Evolutionary conservation across 1,140 invertebrate species (phyloP), one percentile per base, ranked within the genome.

Genomic region (Drosophila sproati): DNA sequence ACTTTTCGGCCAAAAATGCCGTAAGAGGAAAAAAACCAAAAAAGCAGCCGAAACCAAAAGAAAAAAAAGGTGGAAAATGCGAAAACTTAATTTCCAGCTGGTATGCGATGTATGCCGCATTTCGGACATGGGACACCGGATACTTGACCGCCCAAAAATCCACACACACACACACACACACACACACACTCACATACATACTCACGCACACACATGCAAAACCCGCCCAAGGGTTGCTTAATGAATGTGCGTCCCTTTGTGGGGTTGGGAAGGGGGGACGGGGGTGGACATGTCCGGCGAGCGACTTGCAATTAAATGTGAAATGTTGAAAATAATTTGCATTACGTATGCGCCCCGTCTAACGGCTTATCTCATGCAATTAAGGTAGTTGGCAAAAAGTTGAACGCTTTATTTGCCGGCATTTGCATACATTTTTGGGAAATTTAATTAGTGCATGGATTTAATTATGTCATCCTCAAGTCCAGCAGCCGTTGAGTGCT

Each of bases 391-490:
- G 54, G 37, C 35, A 59, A 52, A 74, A 75, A 48, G 54, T 77
- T 48, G 63, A 20, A 68, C 73, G 52, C 29, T 79, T 77, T 68
- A 79, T 80, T 80, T 86, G 82, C 72, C 52, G 67, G 62, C 73
- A 72, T 76, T 69, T 87, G 72, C 72, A 74, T 69, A 74, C 64
- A 74, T 86, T 87, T 87, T 88, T 79, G 79, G 78, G 71, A 91
- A 92, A 92, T 92, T 92, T 92, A 92, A 92, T 92, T 92, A 92
- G 90, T 92, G 90, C 82, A 88, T 77, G 90, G 90, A 92, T 92
- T 91, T 92, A 92, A 91, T 91, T 91, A 91, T 92, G 91, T 91
- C 86, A 91, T 91, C 72, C 74, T 60, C 37, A 50, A 57, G 43
- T 56, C 37, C 62, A 45, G 35, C 32, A 28, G 20, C 12, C 12